Evolutionary conservation across 2,113 vertebrate species (phyloP), one percentile per base, ranked within the genome.

Genomic region (Reinhardtius hippoglossoides): DNA sequence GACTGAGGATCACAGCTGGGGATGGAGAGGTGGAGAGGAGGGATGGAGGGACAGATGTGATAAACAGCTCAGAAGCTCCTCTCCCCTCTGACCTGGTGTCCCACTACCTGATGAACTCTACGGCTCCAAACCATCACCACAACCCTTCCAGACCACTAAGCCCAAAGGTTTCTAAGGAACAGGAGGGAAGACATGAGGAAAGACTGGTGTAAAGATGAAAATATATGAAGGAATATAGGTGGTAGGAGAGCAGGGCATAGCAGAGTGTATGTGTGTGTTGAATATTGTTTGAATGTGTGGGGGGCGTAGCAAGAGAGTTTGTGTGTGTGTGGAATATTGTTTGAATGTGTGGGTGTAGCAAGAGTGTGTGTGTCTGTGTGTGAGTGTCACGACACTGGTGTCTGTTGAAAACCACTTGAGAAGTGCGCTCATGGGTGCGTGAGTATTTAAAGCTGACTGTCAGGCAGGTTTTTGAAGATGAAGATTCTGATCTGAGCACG

Each of bases 351-450:
- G 82, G n/a, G 55, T n/a, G 40, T 37, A 37, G 66, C 24, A 20
- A 9, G 15, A 18, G 20, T 4, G 4, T 31, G 5, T 31, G 27
- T 31, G 27, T 31, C 5, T 31, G 0, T 61, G 60, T 63, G 62
- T 26, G 71, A 78, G 77, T 89, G 83, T 89, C 80, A 84, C 78
- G 40, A 84, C 85, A 92, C 91, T 91, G 83, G 82, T 90, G 90
- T 90, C 78, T 86, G 88, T 92, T 82, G 67, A 89, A 88, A 92
- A 92, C 91, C 92, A 92, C 92, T 94, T 89, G 82, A 50, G 16
- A 93, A 92, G 89, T 91, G 91, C 84, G 77, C 89, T 92, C 90
- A 54, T 87, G 72, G 83, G 85, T 92, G 88, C 71, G 78, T 83
- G 88, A 89, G 87, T 84, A 88, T 91, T 92, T 82, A 88, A 92